Percentiles rank a stretch among this genome's conserved stretches.
Conservation (phyloP, 2,888 invertebrate genomes). For the Limenitis camilla region DNA sequence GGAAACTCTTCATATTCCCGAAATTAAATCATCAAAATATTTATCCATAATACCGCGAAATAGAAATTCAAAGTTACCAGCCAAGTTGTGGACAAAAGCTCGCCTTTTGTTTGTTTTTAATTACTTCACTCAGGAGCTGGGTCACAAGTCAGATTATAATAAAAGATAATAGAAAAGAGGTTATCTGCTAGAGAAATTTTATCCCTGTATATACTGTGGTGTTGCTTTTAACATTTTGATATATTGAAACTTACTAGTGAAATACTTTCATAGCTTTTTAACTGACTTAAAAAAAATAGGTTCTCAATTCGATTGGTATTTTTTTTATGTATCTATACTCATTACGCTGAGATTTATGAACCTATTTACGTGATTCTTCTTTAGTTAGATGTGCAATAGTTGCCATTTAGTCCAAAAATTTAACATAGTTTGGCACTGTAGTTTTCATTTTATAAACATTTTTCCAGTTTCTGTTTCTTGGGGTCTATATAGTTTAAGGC, state of each 20-base stretch:
- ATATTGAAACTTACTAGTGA: neutral
- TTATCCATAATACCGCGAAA: neutral
- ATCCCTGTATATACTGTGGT: no score
- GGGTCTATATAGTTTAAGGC: no score
- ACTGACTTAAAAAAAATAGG: no score
- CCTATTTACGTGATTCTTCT: no score
- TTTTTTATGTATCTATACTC: no score
- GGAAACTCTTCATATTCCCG: neutral
- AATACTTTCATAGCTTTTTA: neutral
- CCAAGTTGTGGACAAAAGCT: constrained; percentile 13
- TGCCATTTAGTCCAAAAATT: no score
- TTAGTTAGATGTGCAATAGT: no score
- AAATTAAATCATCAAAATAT: neutral
- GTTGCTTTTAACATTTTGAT: neutral
- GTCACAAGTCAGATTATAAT: constrained; percentile 2
- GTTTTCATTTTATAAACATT: no score
- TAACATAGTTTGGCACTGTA: no score
- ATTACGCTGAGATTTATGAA: no score
- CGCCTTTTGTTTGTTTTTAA: constrained; percentile 21
- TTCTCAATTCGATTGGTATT: no score
- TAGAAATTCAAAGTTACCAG: constrained; percentile 17
- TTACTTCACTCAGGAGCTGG: constrained; percentile 16
- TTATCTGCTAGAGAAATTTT: neutral
- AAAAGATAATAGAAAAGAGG: neutral
- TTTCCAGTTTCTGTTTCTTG: no score